Base-by-base conservation (phyloP, 2,888 invertebrate species). In the Drosophila neotestacea region DNA sequence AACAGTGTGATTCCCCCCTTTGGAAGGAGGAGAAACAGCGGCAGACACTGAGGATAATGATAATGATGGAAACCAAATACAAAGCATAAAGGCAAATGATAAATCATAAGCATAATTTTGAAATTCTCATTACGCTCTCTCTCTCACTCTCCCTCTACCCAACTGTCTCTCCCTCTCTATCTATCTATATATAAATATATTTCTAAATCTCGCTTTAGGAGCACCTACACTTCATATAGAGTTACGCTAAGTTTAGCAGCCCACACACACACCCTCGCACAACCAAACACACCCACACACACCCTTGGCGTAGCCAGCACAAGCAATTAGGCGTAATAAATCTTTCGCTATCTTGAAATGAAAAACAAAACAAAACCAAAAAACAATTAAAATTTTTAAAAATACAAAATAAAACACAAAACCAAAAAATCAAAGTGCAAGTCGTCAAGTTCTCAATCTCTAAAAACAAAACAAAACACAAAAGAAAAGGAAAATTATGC, bases 221-320 rank as follows among this genome's bases (percentile, higher is more conserved):
- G 74, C 84, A 86, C 79, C 42, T 47, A 55, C 28, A 70, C 61
- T 62, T 77, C 67, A 80, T 77, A 34, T 72, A 77, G 81, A 74
- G 54, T 79, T 79, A 87, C 63, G 75, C 82, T 81, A 79, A 66
- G 55, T 30, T 59, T 59, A 64, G 48, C 44, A 22, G 28, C 39
- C 39, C 52, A 52, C 41, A 42, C 52, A 22, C 41, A 55, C 42
- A 32, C 39, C 1, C 47, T 48, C 30, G 44, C 39, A 48, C 58
- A 44, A 52, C 5, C 30, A 46, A 7, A 16, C 16, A 38, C 39
- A 39, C 38, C 42, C 39, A 54, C 54, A 72, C 51, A 56, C 73
- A 59, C 16, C 60, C 61, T 84, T 86, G 83, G 89, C 83, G 88
- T 83, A 83, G 83, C 83, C 83, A 88, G 89, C 88, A 88, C 87